Evolutionary conservation across 2,113 vertebrate genomes (phyloP).

Genomic region (Pleuronectes platessa): DNA sequence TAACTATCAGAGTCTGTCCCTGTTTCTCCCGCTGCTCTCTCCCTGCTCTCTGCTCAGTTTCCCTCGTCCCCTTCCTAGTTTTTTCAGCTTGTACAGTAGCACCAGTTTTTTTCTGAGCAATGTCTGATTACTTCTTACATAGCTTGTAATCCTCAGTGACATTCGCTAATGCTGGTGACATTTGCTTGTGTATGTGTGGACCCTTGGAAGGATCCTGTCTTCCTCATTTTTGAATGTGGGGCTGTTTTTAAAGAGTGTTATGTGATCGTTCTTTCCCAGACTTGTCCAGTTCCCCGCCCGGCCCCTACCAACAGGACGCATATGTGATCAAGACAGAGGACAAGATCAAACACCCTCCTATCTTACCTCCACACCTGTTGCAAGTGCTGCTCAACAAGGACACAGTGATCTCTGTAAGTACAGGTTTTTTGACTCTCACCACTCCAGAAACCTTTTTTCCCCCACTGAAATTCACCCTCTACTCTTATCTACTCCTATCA

Average conservation of each 20-base stretch:
- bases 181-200: too few relatives aligned
- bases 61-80: background rate
- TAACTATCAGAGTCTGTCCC: too few relatives aligned
- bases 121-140: too few relatives aligned
- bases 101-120: background rate
- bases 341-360: slow-evolving; percentile 90
- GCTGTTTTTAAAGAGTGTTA: background rate
- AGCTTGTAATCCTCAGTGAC: too few relatives aligned
- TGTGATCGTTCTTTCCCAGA: slow-evolving; percentile 76
- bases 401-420: slow-evolving; percentile 94
- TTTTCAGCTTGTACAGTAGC: background rate
- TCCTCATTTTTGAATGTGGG: background rate
- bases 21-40: too few relatives aligned
- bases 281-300: slow-evolving; percentile 94
- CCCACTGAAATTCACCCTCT: background rate
- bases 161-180: too few relatives aligned
- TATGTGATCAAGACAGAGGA: slow-evolving; percentile 90
- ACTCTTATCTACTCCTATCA: slow-evolving; percentile 59
- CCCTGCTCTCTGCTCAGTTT: too few relatives aligned
- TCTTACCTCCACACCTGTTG: slow-evolving; percentile 94
- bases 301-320: slow-evolving; percentile 93
- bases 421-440: background rate
- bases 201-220: background rate
- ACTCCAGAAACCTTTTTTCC: background rate
- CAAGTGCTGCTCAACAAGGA: slow-evolving; percentile 99